Evolutionary conservation across 2,113 vertebrate genomes (phyloP), one percentile per base, ranked within the genome.

Genomic region (Passer montanus): DNA sequence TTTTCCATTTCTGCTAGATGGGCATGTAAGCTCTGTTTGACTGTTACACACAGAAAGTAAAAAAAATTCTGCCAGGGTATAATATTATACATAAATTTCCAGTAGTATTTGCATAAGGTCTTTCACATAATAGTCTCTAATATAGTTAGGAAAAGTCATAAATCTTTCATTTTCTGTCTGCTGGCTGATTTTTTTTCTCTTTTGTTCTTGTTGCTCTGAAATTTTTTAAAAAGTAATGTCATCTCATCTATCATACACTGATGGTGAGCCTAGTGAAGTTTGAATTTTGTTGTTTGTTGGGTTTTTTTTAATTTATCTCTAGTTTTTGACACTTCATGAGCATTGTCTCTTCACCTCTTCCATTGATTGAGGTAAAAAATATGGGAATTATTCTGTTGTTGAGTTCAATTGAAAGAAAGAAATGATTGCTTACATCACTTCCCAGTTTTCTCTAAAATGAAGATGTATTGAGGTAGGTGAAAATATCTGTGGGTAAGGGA

Each of bases 61-160:
- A 94, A 83, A 81, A 56, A 58, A 33, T 50, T 87, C 74, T 97
- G 62, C 70, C 74, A 85, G 64, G 86, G 50, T 46, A 94, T 73
- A 88, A 47, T 62, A 85, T 58, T 73, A 58, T 74, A 80, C 75
- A 73, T 76, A 91, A 59, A 73, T 90, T 92, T 93, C 70, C 75
- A 80, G 82, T 74, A 63, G 47, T 90, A 88, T 96, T 95, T 95
- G 82, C 85, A 86, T 95, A 76, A 94, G 39, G 47, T 83, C 50
- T 93, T 96, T 91, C 85, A 88, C 59, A 64, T 91, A 63, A 33
- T 30, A 63, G 50, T 79, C 39, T 80, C 47, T 82, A 80, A 91
- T 55, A 83, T 14, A 59, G 50, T 70, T 80, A 59, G 47, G 70
- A 82, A 91, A 93, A 89, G 55, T 62, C 39, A 70, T 50, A 83